phyloP scores from a whole-genome alignment of 2,113 vertebrate species.

The Carettochelys insculpta region DNA sequence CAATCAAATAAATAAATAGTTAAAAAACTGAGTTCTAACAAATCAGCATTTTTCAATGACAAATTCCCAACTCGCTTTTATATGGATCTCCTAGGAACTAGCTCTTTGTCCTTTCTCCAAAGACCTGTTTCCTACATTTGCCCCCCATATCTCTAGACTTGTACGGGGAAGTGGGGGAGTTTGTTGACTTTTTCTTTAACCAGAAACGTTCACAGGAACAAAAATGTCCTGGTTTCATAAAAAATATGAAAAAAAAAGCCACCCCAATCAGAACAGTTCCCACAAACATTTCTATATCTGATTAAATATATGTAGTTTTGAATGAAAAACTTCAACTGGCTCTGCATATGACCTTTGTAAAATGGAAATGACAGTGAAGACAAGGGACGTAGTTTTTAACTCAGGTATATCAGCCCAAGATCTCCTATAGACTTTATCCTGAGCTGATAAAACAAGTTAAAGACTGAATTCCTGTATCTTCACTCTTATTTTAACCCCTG shows the following conservation, averaged over 20 bases:
- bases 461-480: background rate
- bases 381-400: background rate
- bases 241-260: background rate
- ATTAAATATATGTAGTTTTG: background rate
- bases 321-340: background rate
- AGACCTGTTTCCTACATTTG: background rate
- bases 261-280: background rate
- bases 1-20: too few relatives aligned
- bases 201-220: too few relatives aligned
- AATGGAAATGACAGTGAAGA: background rate
- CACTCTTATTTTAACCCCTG: background rate
- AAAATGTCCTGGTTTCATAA: background rate
- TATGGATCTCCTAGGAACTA: background rate
- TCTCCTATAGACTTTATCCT: background rate
- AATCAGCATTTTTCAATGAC: background rate
- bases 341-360: constrained; percentile 1
- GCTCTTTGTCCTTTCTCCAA: background rate
- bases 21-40: background rate
- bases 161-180: background rate
- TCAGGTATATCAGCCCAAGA: background rate
- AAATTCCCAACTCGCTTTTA: background rate
- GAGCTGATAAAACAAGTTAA: background rate
- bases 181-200: too few relatives aligned
- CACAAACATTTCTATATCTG: background rate
- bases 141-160: background rate